A percentile compares a stretch with the other conserved stretches of the same genome.
phyloP scores from a whole-genome alignment of 2,113 vertebrate species.

The Clinocottus analis region DNA sequence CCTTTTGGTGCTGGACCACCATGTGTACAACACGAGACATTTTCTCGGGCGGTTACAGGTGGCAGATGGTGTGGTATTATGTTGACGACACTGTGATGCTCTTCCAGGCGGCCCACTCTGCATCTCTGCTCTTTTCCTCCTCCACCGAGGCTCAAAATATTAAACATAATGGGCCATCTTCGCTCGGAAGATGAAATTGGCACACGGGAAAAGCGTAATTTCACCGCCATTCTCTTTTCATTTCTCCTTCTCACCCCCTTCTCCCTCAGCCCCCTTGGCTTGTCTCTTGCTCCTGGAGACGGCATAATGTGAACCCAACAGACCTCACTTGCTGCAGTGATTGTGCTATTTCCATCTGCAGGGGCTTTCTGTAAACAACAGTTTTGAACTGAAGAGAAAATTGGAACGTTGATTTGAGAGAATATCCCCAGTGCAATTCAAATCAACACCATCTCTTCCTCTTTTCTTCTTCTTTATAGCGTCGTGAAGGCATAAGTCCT shows the following conservation, averaged over 20 bases:
- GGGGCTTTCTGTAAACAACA: neutral
- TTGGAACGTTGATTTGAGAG: neutral
- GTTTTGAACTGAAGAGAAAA: neutral
- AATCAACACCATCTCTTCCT: neutral
- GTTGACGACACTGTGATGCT: conserved; percentile 72
- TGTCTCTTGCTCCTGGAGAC: conserved; percentile 22
- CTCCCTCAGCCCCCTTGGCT: neutral
- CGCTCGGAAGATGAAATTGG: conserved; percentile 37
- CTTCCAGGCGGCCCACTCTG: conserved; percentile 68
- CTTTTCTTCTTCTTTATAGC: neutral
- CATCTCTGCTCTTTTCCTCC: conserved; percentile 67
- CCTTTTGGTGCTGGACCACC: conserved; percentile 58
- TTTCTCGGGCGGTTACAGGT: conserved; percentile 68
- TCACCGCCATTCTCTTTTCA: conserved; percentile 36
- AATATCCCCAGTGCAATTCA: neutral
- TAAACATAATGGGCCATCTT: conserved; percentile 65
- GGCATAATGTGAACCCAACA: conserved; percentile 4
- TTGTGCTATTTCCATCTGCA: conserved; percentile 19
- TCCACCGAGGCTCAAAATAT: conserved; percentile 60
- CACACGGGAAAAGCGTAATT: conserved; percentile 42
- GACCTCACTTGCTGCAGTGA: neutral
- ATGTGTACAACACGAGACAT: conserved; percentile 67
- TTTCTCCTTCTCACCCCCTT: conserved; percentile 17
- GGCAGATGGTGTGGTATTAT: conserved; percentile 77
- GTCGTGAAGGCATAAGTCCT: neutral